Conservation (phyloP, 2,113 vertebrate genomes). For the Leucosticte australis region DNA sequence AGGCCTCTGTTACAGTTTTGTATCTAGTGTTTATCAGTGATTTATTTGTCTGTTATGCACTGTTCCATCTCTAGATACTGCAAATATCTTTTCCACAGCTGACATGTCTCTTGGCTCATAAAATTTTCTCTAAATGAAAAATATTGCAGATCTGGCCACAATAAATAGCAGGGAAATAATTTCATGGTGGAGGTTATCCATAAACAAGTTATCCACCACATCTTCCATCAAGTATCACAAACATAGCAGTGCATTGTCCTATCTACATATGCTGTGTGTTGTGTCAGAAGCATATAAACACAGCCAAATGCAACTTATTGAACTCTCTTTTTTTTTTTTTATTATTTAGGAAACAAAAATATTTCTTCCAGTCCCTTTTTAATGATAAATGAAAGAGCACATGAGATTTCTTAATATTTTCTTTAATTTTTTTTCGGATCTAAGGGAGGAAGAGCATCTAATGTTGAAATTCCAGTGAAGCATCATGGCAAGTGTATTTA, state of each 20-base stretch:
- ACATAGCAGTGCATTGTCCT: not conserved
- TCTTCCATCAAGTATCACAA: constrained; percentile 34
- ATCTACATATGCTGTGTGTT: not conserved
- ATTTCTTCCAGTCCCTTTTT: not conserved
- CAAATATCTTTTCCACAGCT: not conserved
- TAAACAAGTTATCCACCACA: not conserved
- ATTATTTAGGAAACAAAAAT: not conserved
- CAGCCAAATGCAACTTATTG: not conserved
- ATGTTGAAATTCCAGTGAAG: not conserved
- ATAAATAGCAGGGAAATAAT: constrained; percentile 10
- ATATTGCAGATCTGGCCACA: not conserved
- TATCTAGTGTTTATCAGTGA: constrained; percentile 21
- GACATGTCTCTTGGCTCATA: constrained; percentile 3
- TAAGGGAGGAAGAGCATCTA: not conserved
- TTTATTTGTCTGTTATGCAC: constrained; percentile 12
- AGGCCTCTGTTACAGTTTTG: not conserved
- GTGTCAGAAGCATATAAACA: constrained; percentile 1
- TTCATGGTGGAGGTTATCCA: not conserved
- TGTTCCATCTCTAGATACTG: not conserved
- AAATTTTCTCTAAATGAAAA: constrained; percentile 19
- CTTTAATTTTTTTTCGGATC: fast-evolving
- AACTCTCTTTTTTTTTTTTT: not conserved
- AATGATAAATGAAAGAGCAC: not conserved
- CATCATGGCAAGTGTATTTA: not conserved
- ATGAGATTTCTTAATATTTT: not conserved